Evolutionary conservation across 2,888 invertebrate genomes (phyloP).

Genomic region (Agrochola circellaris): DNA sequence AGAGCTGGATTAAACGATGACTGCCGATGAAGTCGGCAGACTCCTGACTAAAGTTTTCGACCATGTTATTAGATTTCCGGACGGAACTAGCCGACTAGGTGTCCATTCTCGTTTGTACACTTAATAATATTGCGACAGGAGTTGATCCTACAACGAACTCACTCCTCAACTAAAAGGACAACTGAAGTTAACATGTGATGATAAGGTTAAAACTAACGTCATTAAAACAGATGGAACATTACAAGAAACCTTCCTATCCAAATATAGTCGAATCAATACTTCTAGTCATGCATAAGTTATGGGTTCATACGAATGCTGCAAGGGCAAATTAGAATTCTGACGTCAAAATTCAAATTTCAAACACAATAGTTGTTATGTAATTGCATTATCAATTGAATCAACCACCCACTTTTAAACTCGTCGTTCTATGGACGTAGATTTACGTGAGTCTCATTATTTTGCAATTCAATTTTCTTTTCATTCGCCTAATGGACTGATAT

Average conservation of each 20-base stretch:
- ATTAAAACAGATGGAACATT: slow-evolving; percentile 16
- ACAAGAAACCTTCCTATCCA: slow-evolving; percentile 29
- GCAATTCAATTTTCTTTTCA: slow-evolving; percentile 76
- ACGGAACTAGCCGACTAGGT: slow-evolving; percentile 29
- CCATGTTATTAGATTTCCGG: slow-evolving; percentile 66
- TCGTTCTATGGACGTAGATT: slow-evolving; percentile 37
- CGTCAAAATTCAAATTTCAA: slow-evolving; percentile 39
- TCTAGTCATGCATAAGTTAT: slow-evolving; percentile 55
- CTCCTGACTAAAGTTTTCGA: slow-evolving; percentile 62
- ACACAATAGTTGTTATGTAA: slow-evolving; percentile 51
- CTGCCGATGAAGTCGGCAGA: slow-evolving; percentile 61
- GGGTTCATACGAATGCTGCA: slow-evolving; percentile 38
- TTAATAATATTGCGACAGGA: slow-evolving; percentile 6
- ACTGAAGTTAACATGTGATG: background rate
- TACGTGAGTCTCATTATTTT: slow-evolving; percentile 65
- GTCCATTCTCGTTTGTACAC: background rate
- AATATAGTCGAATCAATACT: slow-evolving; percentile 56
- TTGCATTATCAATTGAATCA: slow-evolving; percentile 48
- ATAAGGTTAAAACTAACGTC: slow-evolving; percentile 4
- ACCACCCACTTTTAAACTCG: slow-evolving; percentile 24
- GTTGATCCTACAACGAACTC: background rate
- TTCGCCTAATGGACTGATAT: slow-evolving; percentile 76
- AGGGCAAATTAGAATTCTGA: slow-evolving; percentile 52
- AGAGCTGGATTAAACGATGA: slow-evolving; percentile 70
- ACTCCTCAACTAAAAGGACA: background rate